Evolutionary conservation across 2,113 vertebrate species (phyloP).

Genomic region (Silurus asotus): DNA sequence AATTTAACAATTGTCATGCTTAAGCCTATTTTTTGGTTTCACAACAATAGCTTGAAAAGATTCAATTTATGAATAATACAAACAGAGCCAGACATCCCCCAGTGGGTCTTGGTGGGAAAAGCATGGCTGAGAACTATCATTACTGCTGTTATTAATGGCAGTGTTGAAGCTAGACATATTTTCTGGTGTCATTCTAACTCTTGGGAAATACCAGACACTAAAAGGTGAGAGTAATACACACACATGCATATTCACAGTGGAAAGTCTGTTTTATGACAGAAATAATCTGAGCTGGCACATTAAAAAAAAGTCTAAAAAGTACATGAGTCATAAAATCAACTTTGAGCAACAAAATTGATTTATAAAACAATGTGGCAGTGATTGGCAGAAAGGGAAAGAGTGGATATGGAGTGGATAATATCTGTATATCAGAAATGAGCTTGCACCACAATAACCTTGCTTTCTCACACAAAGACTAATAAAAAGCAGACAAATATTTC

Average conservation of each 20-base stretch:
- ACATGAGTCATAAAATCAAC: not conserved
- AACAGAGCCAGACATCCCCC: not conserved
- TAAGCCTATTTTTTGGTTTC: not conserved
- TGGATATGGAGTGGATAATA: not conserved
- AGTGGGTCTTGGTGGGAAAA: not conserved
- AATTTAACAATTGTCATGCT: not conserved
- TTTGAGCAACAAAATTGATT: not conserved
- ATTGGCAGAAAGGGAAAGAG: not conserved
- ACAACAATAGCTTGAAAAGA: not conserved
- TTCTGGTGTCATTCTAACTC: not conserved
- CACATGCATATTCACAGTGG: not conserved
- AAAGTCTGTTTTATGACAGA: not conserved
- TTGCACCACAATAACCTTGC: not conserved
- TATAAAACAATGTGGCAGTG: not conserved
- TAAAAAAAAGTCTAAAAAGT: not conserved
- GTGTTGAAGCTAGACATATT: conserved; percentile 6
- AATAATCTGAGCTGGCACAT: not conserved
- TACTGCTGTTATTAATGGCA: conserved; percentile 18
- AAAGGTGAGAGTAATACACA: not conserved
- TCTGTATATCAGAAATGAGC: no score
- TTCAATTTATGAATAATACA: not conserved
- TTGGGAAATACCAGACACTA: conserved; percentile 4
- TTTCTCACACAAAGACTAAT: not conserved
- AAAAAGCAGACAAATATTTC: not conserved
- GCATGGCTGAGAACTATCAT: not conserved